Evolutionary conservation across 1,140 invertebrate genomes (phyloP).

Genomic region (Aphelinus atriplicis): DNA sequence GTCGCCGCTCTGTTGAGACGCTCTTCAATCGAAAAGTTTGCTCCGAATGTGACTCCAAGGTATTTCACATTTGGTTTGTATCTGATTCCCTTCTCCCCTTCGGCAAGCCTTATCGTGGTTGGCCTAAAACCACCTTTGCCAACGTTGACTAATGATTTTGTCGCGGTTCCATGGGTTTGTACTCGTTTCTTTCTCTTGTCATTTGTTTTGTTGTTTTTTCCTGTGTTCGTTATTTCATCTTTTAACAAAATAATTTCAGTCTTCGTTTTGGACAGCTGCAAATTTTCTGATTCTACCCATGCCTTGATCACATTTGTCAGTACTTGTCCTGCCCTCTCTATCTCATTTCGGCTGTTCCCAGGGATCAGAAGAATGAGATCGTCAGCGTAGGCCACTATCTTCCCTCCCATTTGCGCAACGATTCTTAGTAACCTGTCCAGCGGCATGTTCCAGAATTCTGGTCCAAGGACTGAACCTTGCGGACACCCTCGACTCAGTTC

Average conservation of each 20-base stretch:
- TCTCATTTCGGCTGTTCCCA: neutral
- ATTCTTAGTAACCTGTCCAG: neutral
- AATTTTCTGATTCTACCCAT: neutral
- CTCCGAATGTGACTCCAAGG: constrained; percentile 27
- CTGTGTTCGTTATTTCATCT: neutral
- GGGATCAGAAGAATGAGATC: neutral
- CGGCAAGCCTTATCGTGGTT: neutral
- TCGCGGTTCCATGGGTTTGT: neutral
- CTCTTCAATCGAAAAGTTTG: neutral
- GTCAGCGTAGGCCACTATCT: neutral
- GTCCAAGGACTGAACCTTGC: neutral
- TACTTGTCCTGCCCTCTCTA: neutral
- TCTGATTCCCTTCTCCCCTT: neutral
- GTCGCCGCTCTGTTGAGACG: constrained; percentile 1
- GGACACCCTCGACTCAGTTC: neutral
- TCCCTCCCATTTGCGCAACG: neutral
- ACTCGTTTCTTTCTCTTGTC: neutral
- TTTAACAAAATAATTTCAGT: constrained; percentile 9
- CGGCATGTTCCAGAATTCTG: neutral
- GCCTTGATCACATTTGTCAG: neutral
- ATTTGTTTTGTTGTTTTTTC: neutral
- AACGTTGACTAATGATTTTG: neutral
- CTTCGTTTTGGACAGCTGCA: neutral
- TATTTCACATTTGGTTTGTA: constrained; percentile 17
- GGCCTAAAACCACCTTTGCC: neutral